Base-by-base conservation (phyloP, 2,888 invertebrate genomes). In the Tricholauxania praeusta region DNA sequence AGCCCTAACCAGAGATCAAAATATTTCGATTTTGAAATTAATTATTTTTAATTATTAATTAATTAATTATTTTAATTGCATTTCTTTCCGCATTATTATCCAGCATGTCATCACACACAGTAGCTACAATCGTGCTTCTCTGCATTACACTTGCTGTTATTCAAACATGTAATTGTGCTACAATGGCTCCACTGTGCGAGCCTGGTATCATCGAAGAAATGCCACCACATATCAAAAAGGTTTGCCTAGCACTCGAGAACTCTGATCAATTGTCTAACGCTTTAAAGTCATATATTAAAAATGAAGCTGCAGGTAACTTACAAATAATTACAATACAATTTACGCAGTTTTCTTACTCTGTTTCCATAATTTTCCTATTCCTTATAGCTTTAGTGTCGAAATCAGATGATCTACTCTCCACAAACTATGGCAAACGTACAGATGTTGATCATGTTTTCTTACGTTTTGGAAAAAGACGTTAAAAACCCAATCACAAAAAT, bases 381-480 rank as follows among this genome's bases (percentile, higher is more conserved):
- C 52, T 51, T 70, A 69, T 63, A 87, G 87, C 86, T 57, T 75
- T 87, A 65, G 82, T 87, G 66, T 82, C 86, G 49, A 84, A 84
- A 78, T 82, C 85, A 0, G 87, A 87, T 53, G 87, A 87, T 74
- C 76, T 85, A 49, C 74, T 85, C 15, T 76, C 78, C 65, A 82
- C 82, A 74, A 86, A 93, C 88, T 91, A 91, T 78, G 93, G 93
- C 77, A 95, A 96, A 87, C 91, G 96, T 76, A 95, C 96, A 84
- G 96, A 96, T 88, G 93, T 95, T 65, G 95, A 96, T 82, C 96
- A 96, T 88, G 95, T 96, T 72, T 96, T 96, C 89, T 91, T 96
- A 81, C 93, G 96, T 82, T 96, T 96, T 86, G 96, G 96, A 72
- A 92, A 93, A 85, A 91, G 93, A 85, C 93, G 93, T 89, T 92